Evolutionary conservation across 2,888 invertebrate genomes (phyloP), one percentile per base, ranked within the genome.

Genomic region (Xestobium rufovillosum): DNA sequence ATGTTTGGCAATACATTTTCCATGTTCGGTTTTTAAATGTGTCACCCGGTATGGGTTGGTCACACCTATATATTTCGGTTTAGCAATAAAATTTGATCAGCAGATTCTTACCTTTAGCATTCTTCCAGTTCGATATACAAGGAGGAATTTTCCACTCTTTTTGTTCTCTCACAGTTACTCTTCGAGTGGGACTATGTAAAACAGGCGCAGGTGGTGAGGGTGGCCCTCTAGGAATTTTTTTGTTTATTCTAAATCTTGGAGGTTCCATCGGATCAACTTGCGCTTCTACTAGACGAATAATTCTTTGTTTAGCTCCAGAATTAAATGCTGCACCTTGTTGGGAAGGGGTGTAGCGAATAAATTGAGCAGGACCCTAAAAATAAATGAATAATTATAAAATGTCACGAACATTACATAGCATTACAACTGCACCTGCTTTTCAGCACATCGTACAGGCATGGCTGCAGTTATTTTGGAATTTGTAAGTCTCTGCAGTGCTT

Each of bases 131-230:
- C 0, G 91, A 92, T 46, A 99, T 96, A 55, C 97, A 98, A 0
- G 98, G 98, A 4, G 98, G 98, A 48, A 89, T 87, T 68, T 97
- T 97, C 98, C 98, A 98, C 63, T 98, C 98, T 42, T 95, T 83
- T 61, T 98, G 98, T 61, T 99, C 98, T 60, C 97, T 96, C 0
- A 96, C 96, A 2, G 97, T 95, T 0, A 95, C 94, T 61, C 97
- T 85, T 35, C 97, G 75, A 0, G 97, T 95, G 0, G 98, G 98
- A 0, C 96, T 97, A 69, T 98, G 98, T 66, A 99, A 76, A 8
- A 98, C 96, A 1, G 98, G 97, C 4, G 98, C 96, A 11, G 98
- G 98, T 0, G 98, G 98, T 0, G 96, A 97, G 0, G 98, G 97
- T 1, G 98, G 97, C 0, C 96, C 96, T 49, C 96, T 75, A 0